Percentiles rank a stretch among this genome's conserved stretches.
Conservation (phyloP, 2,888 invertebrate species). For the Hirtodrosophila duncani region DNA sequence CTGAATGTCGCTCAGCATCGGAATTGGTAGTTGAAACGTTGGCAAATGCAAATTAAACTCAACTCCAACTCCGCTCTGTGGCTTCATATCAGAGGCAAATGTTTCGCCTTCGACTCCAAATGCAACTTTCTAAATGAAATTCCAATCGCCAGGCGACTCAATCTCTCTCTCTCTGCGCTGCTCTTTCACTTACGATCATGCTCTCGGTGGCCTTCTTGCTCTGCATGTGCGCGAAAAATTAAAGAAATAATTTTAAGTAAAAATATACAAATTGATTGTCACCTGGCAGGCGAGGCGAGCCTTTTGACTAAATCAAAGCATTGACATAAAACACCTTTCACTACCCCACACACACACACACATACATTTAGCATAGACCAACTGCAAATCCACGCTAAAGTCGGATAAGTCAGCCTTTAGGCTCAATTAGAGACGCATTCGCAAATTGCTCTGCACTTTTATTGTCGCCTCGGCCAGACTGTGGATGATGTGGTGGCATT, state of each 20-base stretch:
- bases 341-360: constrained; percentile 36
- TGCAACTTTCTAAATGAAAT: constrained; percentile 70
- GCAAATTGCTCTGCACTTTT: constrained; percentile 69
- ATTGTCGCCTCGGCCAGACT: constrained; percentile 58
- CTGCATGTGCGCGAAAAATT: constrained; percentile 63
- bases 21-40: too few species aligned
- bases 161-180: constrained; percentile 4
- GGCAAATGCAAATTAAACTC: constrained; percentile 65
- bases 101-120: constrained; percentile 32
- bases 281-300: constrained; percentile 56
- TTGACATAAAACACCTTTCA: constrained; percentile 53
- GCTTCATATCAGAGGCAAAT: background rate
- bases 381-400: background rate
- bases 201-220: constrained; percentile 5
- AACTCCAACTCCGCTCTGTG: constrained; percentile 5
- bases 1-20: constrained; percentile 56
- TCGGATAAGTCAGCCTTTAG: constrained; percentile 14
- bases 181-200: constrained; percentile 5
- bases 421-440: constrained; percentile 66
- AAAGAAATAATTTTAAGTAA: constrained; percentile 74
- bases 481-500: constrained; percentile 57
- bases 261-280: constrained; percentile 75
- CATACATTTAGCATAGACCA: too few species aligned
- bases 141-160: constrained; percentile 16
- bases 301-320: constrained; percentile 53